These are phyloP conservation scores for Parasteatoda lunata DNA, from an alignment of 2,888 invertebrate genomes.

Conservation along the genomic window DNA sequence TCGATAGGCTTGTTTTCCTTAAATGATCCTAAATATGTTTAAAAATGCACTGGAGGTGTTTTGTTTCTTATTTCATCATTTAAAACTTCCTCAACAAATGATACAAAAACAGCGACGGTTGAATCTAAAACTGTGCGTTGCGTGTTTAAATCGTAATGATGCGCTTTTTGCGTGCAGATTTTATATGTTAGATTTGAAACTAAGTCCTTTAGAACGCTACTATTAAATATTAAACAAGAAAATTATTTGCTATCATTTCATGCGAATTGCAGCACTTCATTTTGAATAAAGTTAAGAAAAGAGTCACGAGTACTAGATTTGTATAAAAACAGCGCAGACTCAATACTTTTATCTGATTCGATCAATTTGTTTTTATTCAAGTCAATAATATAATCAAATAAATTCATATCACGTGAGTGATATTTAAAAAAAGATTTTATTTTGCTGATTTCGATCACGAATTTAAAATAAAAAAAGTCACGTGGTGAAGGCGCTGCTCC, in stretches of 20 bases:
- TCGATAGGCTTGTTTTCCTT: slow-evolving; percentile 37
- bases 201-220: background rate
- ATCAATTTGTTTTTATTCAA: too few species aligned
- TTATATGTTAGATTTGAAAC: background rate
- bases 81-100: background rate
- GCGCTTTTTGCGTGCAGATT: slow-evolving; percentile 6
- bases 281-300: background rate
- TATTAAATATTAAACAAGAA: background rate
- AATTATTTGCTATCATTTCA: background rate
- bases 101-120: background rate
- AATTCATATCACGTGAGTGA: too few species aligned
- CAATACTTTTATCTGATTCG: too few species aligned
- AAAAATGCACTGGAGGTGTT: slow-evolving; percentile 36
- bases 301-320: too few species aligned
- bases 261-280: background rate
- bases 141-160: slow-evolving; percentile 16
- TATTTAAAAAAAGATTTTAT: too few species aligned
- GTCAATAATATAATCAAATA: too few species aligned
- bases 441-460: too few species aligned
- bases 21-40: slow-evolving; percentile 41
- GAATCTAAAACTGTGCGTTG: background rate
- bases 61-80: slow-evolving; percentile 19
- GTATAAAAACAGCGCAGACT: too few species aligned
- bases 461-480: too few species aligned
- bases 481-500: too few species aligned